Conservation (phyloP, 2,888 invertebrate species). For the Lasiommata megera region DNA sequence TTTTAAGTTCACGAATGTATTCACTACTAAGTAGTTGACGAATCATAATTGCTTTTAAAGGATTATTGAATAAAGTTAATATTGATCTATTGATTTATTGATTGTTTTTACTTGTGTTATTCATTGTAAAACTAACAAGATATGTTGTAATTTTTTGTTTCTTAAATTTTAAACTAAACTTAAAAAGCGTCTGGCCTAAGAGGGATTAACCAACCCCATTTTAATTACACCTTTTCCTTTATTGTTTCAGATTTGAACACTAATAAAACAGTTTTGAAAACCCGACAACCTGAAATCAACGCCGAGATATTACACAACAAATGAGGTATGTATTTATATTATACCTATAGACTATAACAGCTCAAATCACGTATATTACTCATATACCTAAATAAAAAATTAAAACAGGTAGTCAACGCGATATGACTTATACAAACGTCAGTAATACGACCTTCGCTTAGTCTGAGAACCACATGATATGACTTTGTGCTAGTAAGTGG, state of each 20-base stretch:
- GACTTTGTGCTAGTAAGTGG: neutral
- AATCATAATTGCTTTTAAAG: too few relatives aligned
- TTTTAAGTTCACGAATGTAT: too few relatives aligned
- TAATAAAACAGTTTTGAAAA: neutral
- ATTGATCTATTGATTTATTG: too few relatives aligned
- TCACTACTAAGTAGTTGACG: too few relatives aligned
- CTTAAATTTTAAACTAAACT: too few relatives aligned
- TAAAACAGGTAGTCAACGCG: slow-evolving; percentile 16
- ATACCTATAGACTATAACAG: slow-evolving; percentile 1
- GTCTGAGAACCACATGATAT: slow-evolving; percentile 4
- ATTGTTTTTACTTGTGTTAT: too few relatives aligned
- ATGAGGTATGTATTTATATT: slow-evolving; percentile 5
- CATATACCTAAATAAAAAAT: slow-evolving; percentile 13
- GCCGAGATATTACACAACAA: neutral
- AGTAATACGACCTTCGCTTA: slow-evolving; percentile 9
- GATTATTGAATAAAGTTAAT: too few relatives aligned
- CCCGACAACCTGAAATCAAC: neutral
- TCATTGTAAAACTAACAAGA: too few relatives aligned
- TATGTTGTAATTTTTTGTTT: too few relatives aligned
- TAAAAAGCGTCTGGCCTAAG: too few relatives aligned
- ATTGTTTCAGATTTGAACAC: slow-evolving; percentile 10
- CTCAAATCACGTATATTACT: slow-evolving; percentile 9
- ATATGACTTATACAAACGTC: slow-evolving; percentile 6
- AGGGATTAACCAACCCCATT: too few relatives aligned
- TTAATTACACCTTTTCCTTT: neutral